Conservation (phyloP, 1,140 invertebrate species). For the Trachymyrmex cornetzi region DNA sequence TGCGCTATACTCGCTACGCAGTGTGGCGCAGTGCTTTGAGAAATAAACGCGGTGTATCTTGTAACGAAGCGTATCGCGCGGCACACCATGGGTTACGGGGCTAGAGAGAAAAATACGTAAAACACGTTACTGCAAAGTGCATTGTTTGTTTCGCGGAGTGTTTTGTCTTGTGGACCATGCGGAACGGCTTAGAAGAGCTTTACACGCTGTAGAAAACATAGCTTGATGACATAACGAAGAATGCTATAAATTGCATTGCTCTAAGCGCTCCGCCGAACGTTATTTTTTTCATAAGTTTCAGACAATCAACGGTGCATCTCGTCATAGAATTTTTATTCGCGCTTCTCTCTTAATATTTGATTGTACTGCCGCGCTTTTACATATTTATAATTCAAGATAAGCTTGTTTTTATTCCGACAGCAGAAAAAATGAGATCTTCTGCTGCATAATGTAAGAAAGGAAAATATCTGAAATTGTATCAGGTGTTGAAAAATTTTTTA, state of each 20-base stretch:
- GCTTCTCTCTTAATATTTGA: background rate
- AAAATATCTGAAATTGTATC: background rate
- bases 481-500: background rate
- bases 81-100: slow-evolving; percentile 37
- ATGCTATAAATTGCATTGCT: slow-evolving; percentile 24
- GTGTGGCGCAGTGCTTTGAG: slow-evolving; percentile 17
- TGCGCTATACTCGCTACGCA: background rate
- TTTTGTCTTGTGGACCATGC: slow-evolving; percentile 26
- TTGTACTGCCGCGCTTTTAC: background rate
- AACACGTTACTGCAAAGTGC: slow-evolving; percentile 64
- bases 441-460: background rate
- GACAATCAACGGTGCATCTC: background rate
- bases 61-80: slow-evolving; percentile 61
- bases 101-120: slow-evolving; percentile 26
- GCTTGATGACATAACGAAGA: slow-evolving; percentile 46
- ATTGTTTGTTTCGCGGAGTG: slow-evolving; percentile 60
- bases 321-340: background rate
- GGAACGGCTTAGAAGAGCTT: slow-evolving; percentile 36
- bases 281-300: slow-evolving; percentile 42
- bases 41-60: slow-evolving; percentile 65
- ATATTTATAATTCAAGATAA: background rate
- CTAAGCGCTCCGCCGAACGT: slow-evolving; percentile 19
- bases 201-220: slow-evolving; percentile 45
- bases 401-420: background rate
- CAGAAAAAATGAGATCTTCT: background rate